Conservation (phyloP, 2,797 vertebrate genomes). For the Oreochromis mossambicus region DNA sequence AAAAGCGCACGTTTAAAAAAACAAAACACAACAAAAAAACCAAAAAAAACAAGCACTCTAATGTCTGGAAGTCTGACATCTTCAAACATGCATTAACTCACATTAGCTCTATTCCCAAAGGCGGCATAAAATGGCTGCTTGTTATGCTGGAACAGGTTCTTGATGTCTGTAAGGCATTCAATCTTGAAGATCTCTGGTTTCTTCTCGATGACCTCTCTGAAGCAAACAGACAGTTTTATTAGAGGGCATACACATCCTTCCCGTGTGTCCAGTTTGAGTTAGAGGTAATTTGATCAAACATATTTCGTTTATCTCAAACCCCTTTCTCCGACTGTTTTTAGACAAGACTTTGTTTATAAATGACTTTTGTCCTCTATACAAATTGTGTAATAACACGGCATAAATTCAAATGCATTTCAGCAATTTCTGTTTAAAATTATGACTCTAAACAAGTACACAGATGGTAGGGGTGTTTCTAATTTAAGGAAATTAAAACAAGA, state of each 20-base stretch:
- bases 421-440: neutral
- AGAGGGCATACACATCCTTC: neutral
- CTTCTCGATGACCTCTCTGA: conserved; percentile 98
- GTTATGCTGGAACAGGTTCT: conserved; percentile 91
- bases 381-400: neutral
- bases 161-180: conserved; percentile 97
- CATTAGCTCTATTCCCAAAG: conserved; percentile 95
- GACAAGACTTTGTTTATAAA: neutral
- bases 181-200: conserved; percentile 99
- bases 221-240: conserved; percentile 31
- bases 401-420: neutral
- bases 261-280: neutral
- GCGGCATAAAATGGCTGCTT: conserved; percentile 96
- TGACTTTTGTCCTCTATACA: neutral
- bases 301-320: neutral
- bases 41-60: neutral
- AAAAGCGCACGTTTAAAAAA: neutral
- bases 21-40: neutral
- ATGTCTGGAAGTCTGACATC: conserved; percentile 34
- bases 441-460: neutral
- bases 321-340: neutral
- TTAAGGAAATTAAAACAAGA: neutral
- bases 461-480: neutral
- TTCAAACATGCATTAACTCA: conserved; percentile 78
- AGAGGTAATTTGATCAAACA: neutral